Percentiles rank a stretch among this genome's conserved stretches.
These are phyloP conservation scores for Leptothorax acervorum DNA, from an alignment of 2,888 invertebrate species.

Conservation along the genomic window DNA sequence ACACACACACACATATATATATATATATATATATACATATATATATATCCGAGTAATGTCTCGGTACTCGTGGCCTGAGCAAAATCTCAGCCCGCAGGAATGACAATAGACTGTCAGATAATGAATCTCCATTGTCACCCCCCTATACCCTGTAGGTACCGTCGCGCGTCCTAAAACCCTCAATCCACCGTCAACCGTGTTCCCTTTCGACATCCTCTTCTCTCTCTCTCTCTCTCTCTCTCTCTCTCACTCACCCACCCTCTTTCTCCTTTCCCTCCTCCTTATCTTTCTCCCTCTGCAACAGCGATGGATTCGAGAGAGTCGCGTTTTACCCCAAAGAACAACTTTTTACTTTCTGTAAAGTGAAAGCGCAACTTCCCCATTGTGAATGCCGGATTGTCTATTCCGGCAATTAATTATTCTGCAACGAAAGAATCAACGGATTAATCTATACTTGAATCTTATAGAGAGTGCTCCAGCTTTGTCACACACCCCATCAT, in stretches of 20 bases:
- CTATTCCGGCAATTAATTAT: conserved; percentile 19
- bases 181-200: conserved; percentile 70
- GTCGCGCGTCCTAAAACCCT: conserved; percentile 78
- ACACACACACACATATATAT: background rate
- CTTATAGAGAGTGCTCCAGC: background rate
- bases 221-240: conserved; percentile 33
- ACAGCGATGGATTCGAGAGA: conserved; percentile 71
- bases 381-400: background rate
- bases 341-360: conserved; percentile 51
- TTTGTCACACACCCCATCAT: background rate
- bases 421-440: background rate
- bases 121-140: conserved; percentile 82
- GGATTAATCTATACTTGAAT: background rate
- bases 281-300: conserved; percentile 24
- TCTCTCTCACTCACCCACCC: conserved; percentile 50
- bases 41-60: conserved; percentile 56
- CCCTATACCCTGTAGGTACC: conserved; percentile 59
- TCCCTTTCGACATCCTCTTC: conserved; percentile 57
- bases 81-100: conserved; percentile 82
- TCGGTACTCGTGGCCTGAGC: conserved; percentile 74
- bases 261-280: conserved; percentile 22
- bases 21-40: no score
- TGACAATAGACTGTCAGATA: conserved; percentile 84
- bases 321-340: conserved; percentile 58
- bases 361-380: background rate